Evolutionary conservation across 2,113 vertebrate species (phyloP).

Genomic region (Tyto alba): DNA sequence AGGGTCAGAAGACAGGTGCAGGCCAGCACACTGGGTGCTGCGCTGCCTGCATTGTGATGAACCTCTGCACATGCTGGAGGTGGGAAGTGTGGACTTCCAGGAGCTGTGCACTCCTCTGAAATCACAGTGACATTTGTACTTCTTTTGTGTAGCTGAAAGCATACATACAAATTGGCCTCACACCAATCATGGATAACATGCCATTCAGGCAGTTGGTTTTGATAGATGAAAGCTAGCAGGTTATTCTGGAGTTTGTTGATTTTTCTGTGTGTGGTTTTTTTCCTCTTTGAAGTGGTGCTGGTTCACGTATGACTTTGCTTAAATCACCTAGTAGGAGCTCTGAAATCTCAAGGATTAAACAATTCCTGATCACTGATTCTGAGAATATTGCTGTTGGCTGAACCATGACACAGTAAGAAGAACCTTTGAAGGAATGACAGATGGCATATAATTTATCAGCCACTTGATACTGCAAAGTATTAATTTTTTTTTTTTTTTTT

Average conservation of each 20-base stretch:
- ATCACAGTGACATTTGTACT: neutral
- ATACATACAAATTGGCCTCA: neutral
- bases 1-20: neutral
- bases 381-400: neutral
- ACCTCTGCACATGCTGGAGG: neutral
- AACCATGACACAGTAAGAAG: neutral
- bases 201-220: neutral
- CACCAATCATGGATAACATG: neutral
- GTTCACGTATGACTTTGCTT: neutral
- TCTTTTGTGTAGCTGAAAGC: neutral
- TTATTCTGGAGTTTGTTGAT: neutral
- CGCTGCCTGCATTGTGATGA: neutral
- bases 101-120: neutral
- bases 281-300: neutral
- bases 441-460: neutral
- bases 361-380: neutral
- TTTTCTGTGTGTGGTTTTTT: neutral
- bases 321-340: neutral
- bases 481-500: neutral
- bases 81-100: neutral
- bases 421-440: neutral
- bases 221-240: neutral
- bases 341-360: neutral
- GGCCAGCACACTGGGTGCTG: neutral
- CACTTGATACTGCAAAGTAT: neutral